phyloP scores from a whole-genome alignment of 2,113 vertebrate genomes.

The Podocnemis expansa region DNA sequence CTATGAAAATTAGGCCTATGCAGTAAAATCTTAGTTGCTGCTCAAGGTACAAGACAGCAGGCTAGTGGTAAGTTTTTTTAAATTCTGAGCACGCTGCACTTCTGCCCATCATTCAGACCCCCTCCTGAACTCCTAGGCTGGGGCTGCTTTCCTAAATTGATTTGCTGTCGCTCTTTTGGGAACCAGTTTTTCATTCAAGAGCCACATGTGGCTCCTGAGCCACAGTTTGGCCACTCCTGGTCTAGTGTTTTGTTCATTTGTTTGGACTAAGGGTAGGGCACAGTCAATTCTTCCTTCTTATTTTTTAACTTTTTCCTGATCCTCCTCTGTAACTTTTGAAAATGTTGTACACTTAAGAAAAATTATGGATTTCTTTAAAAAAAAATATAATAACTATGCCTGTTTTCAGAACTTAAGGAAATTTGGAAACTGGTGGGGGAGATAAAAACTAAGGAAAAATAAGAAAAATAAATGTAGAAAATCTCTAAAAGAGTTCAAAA shows the following conservation, averaged over 20 bases:
- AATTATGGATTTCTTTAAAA: background rate
- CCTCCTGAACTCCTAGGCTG: too few species aligned
- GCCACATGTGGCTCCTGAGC: too few species aligned
- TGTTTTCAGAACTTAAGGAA: background rate
- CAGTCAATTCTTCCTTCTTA: background rate
- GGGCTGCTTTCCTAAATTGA: too few species aligned
- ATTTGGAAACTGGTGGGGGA: background rate
- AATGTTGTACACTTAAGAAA: background rate
- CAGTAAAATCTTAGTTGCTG: too few species aligned
- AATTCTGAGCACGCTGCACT: too few species aligned
- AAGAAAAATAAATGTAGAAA: background rate
- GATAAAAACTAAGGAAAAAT: background rate
- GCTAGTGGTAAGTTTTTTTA: too few species aligned
- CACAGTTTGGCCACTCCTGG: too few species aligned
- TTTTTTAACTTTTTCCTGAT: background rate
- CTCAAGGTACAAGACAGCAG: too few species aligned
- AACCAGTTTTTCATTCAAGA: too few species aligned
- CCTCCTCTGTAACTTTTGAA: background rate
- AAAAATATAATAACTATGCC: background rate
- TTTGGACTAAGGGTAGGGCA: background rate
- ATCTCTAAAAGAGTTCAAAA: background rate
- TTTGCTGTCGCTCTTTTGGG: too few species aligned
- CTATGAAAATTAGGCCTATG: too few species aligned
- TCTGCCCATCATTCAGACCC: too few species aligned
- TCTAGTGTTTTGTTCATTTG: background rate